phyloP scores from a whole-genome alignment of 37 sponge, comb jelly and placozoan species.

The Halisarca cf. caerulea region DNA sequence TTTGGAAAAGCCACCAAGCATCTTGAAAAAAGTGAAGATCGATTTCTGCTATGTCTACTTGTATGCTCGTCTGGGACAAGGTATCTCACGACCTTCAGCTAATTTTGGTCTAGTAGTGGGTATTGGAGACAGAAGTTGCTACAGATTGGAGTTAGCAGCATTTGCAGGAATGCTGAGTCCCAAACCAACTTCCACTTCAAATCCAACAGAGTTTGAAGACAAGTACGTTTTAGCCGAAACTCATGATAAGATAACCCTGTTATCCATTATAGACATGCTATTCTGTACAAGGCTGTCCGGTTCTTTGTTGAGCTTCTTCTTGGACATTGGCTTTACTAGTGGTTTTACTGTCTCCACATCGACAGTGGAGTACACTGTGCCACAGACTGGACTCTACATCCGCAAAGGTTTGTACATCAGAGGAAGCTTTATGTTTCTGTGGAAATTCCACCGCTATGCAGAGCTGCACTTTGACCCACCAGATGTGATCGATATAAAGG shows the following conservation, averaged over 20 bases:
- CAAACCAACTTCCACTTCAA: background rate
- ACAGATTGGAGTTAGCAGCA: background rate
- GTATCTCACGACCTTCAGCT: background rate
- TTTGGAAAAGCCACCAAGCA: no score
- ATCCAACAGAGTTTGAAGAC: background rate
- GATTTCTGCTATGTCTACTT: constrained; percentile 4
- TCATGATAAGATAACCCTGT: background rate
- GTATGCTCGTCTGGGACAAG: background rate
- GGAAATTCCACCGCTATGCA: background rate
- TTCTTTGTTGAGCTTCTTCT: background rate
- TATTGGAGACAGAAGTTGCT: constrained; percentile 11
- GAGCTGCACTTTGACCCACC: constrained; percentile 24
- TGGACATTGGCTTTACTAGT: constrained; percentile 18
- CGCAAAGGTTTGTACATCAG: constrained; percentile 14
- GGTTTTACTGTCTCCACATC: constrained; percentile 20
- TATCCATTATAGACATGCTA: background rate
- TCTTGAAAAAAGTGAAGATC: background rate
- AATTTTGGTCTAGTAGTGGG: background rate
- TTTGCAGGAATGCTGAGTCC: background rate
- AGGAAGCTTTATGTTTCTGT: constrained; percentile 25
- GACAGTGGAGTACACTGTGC: background rate
- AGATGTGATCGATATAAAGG: background rate
- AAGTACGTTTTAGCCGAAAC: background rate
- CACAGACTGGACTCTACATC: constrained; percentile 5
- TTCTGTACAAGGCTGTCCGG: background rate